Conservation (phyloP, 2,888 invertebrate genomes). For the Melanophora roralis region DNA sequence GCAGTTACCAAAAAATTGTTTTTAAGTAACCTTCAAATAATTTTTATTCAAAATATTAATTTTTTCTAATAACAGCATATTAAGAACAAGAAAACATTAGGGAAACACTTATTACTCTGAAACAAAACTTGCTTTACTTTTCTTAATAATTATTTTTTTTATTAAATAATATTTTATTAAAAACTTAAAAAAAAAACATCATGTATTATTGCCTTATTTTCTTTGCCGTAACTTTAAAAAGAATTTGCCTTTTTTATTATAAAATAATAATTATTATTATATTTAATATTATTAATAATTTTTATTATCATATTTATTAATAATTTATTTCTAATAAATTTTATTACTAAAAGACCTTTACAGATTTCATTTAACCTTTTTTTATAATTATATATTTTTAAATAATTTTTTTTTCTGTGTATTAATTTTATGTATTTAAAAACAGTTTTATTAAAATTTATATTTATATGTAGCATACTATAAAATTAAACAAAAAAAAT, state of each 20-base stretch:
- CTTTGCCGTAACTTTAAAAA: constrained; percentile 53
- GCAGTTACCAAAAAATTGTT: constrained; percentile 62
- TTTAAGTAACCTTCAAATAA: constrained; percentile 29
- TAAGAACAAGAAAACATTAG: constrained; percentile 23
- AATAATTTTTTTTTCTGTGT: constrained; percentile 34
- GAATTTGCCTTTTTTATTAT: constrained; percentile 47
- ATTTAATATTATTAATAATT: constrained; percentile 2
- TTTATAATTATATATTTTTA: constrained; percentile 25
- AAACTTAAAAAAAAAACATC: not conserved
- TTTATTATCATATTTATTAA: constrained; percentile 23
- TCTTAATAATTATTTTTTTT: not conserved
- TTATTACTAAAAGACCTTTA: constrained; percentile 32
- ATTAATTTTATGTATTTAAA: constrained; percentile 20
- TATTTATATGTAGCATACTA: constrained; percentile 7
- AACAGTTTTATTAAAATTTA: constrained; percentile 29
- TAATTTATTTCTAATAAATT: not conserved
- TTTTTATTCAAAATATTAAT: constrained; percentile 7
- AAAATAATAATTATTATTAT: constrained; percentile 25
- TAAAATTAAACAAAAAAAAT: constrained; percentile 35
- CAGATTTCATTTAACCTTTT: constrained; percentile 29
- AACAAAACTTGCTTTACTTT: not conserved
- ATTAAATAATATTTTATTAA: not conserved
- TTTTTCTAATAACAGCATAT: constrained; percentile 6
- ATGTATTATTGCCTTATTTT: constrained; percentile 55
- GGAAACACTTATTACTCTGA: constrained; percentile 20